These are phyloP conservation scores for Osmoderma eremita DNA, from an alignment of 2,888 invertebrate genomes.

Conservation along the genomic window DNA sequence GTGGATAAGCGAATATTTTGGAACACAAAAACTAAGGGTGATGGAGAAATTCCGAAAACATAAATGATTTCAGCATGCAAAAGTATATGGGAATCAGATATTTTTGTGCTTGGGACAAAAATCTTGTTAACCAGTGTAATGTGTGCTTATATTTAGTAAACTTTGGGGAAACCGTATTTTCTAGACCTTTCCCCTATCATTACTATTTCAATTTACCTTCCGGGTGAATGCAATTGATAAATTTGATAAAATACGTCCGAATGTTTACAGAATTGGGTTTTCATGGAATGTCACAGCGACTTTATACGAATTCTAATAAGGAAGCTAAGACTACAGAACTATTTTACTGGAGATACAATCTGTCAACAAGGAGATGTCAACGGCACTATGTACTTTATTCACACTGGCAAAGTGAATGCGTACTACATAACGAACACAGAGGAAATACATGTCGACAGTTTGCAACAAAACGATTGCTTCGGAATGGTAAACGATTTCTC, in stretches of 20 bases:
- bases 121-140: too few relatives aligned
- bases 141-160: too few relatives aligned
- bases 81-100: too few relatives aligned
- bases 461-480: conserved; percentile 49
- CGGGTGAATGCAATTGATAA: too few relatives aligned
- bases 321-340: conserved; percentile 45
- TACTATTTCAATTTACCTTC: too few relatives aligned
- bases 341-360: conserved; percentile 49
- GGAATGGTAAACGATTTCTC: conserved; percentile 45
- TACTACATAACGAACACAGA: conserved; percentile 45
- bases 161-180: too few relatives aligned
- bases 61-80: too few relatives aligned
- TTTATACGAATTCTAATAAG: conserved; percentile 48
- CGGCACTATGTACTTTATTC: conserved; percentile 52
- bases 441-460: conserved; percentile 48
- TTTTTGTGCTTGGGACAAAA: too few relatives aligned
- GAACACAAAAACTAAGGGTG: too few relatives aligned
- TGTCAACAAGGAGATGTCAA: conserved; percentile 52
- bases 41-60: too few relatives aligned
- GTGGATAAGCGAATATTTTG: too few relatives aligned
- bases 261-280: conserved; percentile 47
- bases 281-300: conserved; percentile 50
- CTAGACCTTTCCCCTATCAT: too few relatives aligned
- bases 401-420: conserved; percentile 49
- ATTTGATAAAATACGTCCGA: not conserved